Evolutionary conservation across 2,113 vertebrate species (phyloP).

Genomic region (Columba janthina): DNA sequence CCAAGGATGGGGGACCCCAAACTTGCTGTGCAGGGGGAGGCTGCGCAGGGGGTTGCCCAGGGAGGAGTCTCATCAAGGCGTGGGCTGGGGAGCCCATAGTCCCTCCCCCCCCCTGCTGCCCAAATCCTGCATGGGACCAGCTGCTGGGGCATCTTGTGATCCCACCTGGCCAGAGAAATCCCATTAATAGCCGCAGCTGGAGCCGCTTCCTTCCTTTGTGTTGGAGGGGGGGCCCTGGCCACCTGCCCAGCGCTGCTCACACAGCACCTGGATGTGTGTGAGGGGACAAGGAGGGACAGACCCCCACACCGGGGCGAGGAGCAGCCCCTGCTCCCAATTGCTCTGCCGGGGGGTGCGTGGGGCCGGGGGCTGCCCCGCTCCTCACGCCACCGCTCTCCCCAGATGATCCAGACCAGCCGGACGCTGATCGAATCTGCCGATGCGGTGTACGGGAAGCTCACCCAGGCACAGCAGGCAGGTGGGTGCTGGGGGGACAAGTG

Average conservation of each 20-base stretch:
- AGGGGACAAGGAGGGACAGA: not conserved
- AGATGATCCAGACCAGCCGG: constrained; percentile 94
- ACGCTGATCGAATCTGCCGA: constrained; percentile 90
- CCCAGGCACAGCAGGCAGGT: constrained; percentile 90
- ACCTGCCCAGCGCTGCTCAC: not conserved
- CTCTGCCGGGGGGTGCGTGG: accelerated
- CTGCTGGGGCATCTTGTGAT: not conserved
- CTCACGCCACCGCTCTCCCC: not conserved
- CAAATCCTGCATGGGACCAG: no score
- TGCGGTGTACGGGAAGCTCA: constrained; percentile 84
- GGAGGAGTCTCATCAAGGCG: not conserved
- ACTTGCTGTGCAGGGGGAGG: accelerated
- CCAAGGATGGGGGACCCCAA: not conserved
- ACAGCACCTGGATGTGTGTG: not conserved
- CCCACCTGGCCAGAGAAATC: not conserved
- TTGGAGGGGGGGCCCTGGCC: not conserved
- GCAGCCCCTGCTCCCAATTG: not conserved
- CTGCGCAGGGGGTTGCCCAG: not conserved
- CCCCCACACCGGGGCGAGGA: not conserved
- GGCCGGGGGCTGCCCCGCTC: not conserved
- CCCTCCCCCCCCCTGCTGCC: no score
- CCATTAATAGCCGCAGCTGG: not conserved
- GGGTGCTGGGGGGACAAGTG: not conserved
- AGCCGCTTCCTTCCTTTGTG: constrained; percentile 21
- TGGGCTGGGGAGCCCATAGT: accelerated